Evolutionary conservation across 2,113 vertebrate genomes (phyloP), one percentile per base, ranked within the genome.

Genomic region (Hypanus sabinus): DNA sequence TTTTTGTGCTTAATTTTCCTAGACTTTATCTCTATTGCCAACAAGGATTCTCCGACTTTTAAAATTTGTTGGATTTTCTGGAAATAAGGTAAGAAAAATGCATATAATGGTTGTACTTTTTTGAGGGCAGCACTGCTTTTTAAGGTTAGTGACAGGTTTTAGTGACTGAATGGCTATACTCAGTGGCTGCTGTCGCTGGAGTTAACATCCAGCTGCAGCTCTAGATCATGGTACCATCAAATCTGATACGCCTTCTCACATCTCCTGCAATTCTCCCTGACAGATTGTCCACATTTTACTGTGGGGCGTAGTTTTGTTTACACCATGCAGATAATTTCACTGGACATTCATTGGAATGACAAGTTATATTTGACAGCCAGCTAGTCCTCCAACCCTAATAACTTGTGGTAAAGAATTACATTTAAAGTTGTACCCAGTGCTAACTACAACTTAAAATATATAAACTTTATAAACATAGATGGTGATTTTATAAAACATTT

Each of bases 21-120:
- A 99, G 99, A 99, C 98, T 36, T 96, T 99, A 94, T 99, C 99
- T 94, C 97, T 99, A 97, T 96, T 99, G 95, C 99, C 99, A 0
- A 97, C 98, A 7, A 96, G 98, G 94, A 99, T 98, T 68, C 96
- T 99, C 79, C 97, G 98, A 93, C 96, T 99, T 94, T 95, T 99
- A 94, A 98, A 99, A 95, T 99, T 99, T 95, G 98, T 99, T 33
- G 99, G 99, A 8, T 98, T 99, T 96, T 99, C 98, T 95, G 98
- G 98, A 94, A 99, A 99, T 94, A 99, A 99, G 97, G 98, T 99
- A 96, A 97, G 95, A 55, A 46, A n/a, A 90, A 90, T 22, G 46
- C 65, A 90, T 5, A 33, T 62, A 90, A 65, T 33, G 18, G 30
- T 62, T 68, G 46, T 9, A 65, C 33, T 9, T 8, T 90, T 68